A percentile compares a stretch with the other conserved stretches of the same genome.
Evolutionary conservation across 2,113 vertebrate genomes (phyloP).

Genomic region (Furnarius figulus): DNA sequence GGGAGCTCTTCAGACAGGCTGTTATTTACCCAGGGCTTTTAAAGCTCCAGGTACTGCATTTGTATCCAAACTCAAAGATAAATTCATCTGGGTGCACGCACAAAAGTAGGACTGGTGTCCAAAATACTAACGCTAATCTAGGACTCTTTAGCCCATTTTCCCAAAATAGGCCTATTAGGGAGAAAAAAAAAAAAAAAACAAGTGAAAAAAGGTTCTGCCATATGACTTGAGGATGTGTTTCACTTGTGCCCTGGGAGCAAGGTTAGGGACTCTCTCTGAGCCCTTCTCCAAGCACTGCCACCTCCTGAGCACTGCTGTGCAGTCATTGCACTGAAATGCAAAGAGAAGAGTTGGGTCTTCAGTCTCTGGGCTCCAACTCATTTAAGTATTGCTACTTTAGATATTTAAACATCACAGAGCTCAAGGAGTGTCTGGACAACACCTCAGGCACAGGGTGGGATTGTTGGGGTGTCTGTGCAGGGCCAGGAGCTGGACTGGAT

Average conservation of each 20-base stretch:
- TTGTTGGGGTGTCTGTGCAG: not conserved
- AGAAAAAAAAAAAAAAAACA: not conserved
- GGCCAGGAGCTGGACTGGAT: not conserved
- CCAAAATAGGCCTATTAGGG: conserved; percentile 34
- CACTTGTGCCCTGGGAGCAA: conserved; percentile 31
- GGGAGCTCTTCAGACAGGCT: not conserved
- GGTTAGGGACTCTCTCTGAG: not conserved
- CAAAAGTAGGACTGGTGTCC: conserved; percentile 57
- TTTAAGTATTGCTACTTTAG: not conserved
- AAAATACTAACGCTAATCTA: conserved; percentile 62
- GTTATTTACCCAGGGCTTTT: not conserved
- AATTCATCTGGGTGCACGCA: not conserved
- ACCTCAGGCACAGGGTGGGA: not conserved
- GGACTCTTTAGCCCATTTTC: conserved; percentile 66
- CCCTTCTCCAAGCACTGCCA: not conserved
- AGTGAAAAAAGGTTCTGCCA: not conserved
- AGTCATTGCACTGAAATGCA: rapidly evolving
- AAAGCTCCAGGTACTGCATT: not conserved
- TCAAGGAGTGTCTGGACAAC: not conserved
- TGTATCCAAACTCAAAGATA: not conserved
- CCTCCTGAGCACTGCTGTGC: not conserved
- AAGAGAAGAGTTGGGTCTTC: not conserved
- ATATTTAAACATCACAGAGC: not conserved
- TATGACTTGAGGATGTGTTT: conserved; percentile 30
- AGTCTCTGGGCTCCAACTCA: not conserved